These are phyloP conservation scores for Xenus cinereus DNA, from an alignment of 2,113 vertebrate genomes.

Conservation along the genomic window DNA sequence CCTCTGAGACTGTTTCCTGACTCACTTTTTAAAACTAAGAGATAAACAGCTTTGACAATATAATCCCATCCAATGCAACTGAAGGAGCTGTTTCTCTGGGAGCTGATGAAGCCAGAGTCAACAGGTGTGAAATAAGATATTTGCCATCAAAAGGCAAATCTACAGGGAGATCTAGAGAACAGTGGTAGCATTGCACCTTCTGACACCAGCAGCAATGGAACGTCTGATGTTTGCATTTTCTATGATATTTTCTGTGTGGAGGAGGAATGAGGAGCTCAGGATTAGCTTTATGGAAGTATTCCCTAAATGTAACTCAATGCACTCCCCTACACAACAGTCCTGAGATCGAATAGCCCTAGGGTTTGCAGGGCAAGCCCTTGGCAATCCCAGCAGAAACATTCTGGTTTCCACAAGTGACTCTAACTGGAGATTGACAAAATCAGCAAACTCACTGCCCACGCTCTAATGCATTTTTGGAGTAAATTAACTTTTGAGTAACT, in stretches of 20 bases:
- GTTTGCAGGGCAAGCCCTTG: background rate
- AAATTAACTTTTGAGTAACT: background rate
- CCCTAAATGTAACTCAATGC: accelerated
- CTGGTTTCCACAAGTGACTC: background rate
- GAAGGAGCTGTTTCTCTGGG: background rate
- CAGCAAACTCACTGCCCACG: background rate
- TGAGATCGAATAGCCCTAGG: background rate
- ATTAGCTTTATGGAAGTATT: background rate
- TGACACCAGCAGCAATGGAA: background rate
- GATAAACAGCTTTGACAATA: background rate
- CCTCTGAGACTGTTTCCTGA: background rate
- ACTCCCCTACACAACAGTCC: background rate
- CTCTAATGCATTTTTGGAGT: background rate
- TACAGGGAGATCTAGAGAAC: background rate
- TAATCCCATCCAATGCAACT: accelerated
- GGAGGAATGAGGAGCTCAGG: background rate
- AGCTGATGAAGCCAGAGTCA: background rate
- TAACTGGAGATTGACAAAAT: background rate
- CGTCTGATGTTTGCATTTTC: background rate
- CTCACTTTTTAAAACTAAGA: background rate
- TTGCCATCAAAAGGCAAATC: background rate
- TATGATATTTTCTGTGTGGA: background rate
- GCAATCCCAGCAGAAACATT: background rate
- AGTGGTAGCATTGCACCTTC: background rate
- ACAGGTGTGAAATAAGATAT: background rate